Evolutionary conservation across 2,113 vertebrate species (phyloP).

Genomic region (Oreochromis tanganicae): DNA sequence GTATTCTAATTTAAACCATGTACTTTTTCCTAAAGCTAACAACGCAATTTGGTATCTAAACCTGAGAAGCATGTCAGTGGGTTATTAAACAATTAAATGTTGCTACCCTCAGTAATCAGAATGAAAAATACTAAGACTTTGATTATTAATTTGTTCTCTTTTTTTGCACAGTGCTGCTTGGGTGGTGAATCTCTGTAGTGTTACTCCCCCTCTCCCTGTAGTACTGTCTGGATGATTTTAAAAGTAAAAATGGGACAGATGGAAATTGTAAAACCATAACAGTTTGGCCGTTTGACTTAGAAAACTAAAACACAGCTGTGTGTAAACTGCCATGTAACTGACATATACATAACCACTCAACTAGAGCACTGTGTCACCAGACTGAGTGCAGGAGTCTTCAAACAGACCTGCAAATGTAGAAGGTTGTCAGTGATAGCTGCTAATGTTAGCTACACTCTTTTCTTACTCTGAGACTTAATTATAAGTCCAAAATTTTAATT

Average conservation of each 20-base stretch:
- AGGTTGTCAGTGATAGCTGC: not conserved
- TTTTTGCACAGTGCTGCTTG: not conserved
- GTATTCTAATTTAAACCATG: not conserved
- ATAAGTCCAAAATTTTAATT: not conserved
- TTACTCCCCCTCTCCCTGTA: not conserved
- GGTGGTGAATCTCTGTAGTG: not conserved
- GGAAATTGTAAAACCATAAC: not conserved
- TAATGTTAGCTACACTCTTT: not conserved
- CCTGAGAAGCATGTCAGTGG: not conserved
- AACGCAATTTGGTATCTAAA: not conserved
- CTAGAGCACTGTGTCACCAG: not conserved
- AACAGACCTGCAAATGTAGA: not conserved
- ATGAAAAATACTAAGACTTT: not conserved
- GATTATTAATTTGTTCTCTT: not conserved
- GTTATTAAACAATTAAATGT: not conserved
- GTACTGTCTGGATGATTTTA: not conserved
- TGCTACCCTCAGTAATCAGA: not conserved
- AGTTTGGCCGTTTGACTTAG: not conserved
- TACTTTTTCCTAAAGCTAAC: not conserved
- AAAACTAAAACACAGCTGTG: not conserved
- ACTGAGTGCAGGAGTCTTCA: not conserved
- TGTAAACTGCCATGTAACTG: not conserved
- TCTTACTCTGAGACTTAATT: not conserved
- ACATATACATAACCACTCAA: not conserved
- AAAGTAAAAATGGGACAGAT: not conserved